A percentile compares a stretch with the other conserved stretches of the same genome.
Evolutionary conservation across 2,797 vertebrate genomes (phyloP).

Genomic region (Rhinoraja longicauda): DNA sequence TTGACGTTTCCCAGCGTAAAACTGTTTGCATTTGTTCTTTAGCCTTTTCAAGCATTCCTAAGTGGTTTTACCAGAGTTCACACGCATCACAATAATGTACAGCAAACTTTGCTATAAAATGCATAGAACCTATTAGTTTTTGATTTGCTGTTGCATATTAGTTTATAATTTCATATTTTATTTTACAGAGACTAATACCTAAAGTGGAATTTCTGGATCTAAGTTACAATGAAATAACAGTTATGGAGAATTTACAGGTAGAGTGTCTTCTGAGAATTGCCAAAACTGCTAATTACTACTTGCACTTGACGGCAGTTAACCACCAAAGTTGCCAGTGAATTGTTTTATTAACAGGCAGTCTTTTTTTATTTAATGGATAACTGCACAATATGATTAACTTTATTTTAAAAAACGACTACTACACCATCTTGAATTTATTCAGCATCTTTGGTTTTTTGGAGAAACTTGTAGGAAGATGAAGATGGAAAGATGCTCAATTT

Average conservation of each 20-base stretch:
- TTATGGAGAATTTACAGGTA: constrained; percentile 90
- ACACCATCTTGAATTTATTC: not conserved
- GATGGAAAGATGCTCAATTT: not conserved
- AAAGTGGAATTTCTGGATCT: constrained; percentile 93
- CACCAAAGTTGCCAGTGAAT: not conserved
- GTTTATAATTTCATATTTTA: constrained; percentile 14
- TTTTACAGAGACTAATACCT: constrained; percentile 79
- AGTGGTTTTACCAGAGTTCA: not conserved
- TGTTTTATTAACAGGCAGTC: not conserved
- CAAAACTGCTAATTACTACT: not conserved
- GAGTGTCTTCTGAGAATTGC: not conserved
- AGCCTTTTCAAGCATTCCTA: not conserved
- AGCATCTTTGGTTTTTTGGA: not conserved
- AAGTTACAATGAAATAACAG: constrained; percentile 79
- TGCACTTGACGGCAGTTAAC: not conserved
- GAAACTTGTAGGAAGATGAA: not conserved
- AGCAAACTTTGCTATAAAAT: too few species aligned
- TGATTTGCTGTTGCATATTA: not conserved
- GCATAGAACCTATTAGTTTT: constrained; percentile 8
- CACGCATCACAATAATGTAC: not conserved
- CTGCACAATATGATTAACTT: not conserved
- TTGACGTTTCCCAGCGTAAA: not conserved
- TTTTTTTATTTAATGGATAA: not conserved
- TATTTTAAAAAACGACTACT: not conserved
- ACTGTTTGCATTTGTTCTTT: not conserved